These are phyloP conservation scores for Rhynchotus rufescens DNA, from an alignment of 2,797 vertebrate species.

Conservation along the genomic window DNA sequence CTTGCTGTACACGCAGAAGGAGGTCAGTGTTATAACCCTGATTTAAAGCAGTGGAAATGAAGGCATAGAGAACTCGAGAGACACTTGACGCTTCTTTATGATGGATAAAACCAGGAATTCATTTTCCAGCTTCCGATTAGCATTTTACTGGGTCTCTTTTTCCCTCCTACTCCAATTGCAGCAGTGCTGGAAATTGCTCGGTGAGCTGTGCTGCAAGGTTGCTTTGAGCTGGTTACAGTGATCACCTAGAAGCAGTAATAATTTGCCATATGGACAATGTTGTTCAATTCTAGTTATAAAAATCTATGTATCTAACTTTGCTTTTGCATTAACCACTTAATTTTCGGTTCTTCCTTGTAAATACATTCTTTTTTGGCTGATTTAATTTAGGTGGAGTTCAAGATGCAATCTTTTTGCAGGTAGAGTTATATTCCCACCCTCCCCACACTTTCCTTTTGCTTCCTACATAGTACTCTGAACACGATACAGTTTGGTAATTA, in stretches of 20 bases:
- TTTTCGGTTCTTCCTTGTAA: not conserved
- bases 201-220: not conserved
- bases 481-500: not conserved
- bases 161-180: not conserved
- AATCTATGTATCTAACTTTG: fast-evolving
- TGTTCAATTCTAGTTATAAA: not conserved
- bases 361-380: fast-evolving
- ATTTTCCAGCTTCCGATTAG: not conserved
- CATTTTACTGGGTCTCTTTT: not conserved
- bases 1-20: not conserved
- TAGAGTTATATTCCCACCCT: not conserved
- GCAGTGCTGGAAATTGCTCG: not conserved
- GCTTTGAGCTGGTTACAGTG: not conserved
- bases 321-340: not conserved
- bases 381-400: fast-evolving
- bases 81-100: not conserved
- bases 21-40: not conserved
- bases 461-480: not conserved
- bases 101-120: not conserved
- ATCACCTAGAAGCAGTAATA: not conserved
- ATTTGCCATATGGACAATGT: not conserved
- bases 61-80: not conserved
- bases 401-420: not conserved
- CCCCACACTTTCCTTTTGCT: not conserved
- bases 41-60: not conserved